Evolutionary conservation across 2,113 vertebrate genomes (phyloP).

Genomic region (Bucco capensis): DNA sequence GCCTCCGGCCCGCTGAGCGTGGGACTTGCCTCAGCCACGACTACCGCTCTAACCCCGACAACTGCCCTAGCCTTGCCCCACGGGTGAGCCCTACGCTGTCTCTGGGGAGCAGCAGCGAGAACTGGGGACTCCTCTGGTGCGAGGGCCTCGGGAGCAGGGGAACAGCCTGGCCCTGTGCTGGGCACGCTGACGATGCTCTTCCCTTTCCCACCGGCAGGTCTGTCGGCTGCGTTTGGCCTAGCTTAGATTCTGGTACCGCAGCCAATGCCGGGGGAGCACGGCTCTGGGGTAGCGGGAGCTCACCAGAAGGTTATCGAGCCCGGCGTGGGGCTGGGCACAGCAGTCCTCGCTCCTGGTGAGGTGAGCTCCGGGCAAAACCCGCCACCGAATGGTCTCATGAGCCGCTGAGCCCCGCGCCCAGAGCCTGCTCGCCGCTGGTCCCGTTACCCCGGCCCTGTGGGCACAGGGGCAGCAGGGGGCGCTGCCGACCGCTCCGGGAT

Average conservation of each 20-base stretch:
- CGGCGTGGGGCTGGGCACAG: background rate
- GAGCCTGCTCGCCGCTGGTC: background rate
- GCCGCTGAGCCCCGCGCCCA: background rate
- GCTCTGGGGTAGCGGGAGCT: background rate
- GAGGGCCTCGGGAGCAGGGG: too few species aligned
- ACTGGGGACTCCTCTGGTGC: too few species aligned
- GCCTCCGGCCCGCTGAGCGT: background rate
- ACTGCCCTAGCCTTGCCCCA: too few species aligned
- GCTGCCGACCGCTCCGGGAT: background rate
- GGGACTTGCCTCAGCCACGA: background rate
- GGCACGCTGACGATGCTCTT: too few species aligned
- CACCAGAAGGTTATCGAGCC: background rate
- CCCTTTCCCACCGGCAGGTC: too few species aligned
- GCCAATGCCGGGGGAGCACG: background rate
- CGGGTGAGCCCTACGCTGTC: background rate
- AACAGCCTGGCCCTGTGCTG: background rate
- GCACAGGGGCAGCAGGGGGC: background rate
- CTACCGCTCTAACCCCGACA: too few species aligned
- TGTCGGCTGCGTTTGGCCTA: too few species aligned
- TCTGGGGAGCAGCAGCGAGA: background rate
- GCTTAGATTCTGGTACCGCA: background rate
- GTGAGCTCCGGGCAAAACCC: background rate
- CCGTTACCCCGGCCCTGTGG: background rate
- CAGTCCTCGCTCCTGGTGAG: too few species aligned
- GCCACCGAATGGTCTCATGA: background rate